phyloP scores from a whole-genome alignment of 2,113 vertebrate species.

The Tiliqua scincoides region DNA sequence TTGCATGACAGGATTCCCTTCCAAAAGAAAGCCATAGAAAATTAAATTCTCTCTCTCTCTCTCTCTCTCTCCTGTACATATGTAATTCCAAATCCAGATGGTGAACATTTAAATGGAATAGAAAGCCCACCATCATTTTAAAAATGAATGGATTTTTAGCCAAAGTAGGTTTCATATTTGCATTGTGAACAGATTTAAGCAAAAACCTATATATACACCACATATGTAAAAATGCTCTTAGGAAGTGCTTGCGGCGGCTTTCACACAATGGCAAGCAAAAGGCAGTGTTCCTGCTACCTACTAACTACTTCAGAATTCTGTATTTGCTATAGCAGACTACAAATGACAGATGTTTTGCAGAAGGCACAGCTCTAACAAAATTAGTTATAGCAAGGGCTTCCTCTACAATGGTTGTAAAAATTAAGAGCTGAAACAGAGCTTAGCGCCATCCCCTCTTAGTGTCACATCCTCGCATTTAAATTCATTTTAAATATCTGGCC shows the following conservation, averaged over 20 bases:
- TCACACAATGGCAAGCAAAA: background rate
- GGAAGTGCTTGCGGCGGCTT: background rate
- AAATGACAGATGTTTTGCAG: background rate
- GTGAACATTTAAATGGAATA: background rate
- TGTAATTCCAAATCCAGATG: background rate
- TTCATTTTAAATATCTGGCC: no score
- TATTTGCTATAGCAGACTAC: background rate
- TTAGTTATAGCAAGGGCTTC: background rate
- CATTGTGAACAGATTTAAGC: background rate
- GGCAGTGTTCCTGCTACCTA: background rate
- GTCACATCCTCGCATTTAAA: no score
- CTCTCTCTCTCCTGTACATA: background rate
- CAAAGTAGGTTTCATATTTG: background rate
- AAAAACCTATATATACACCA: background rate
- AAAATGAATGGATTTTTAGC: background rate
- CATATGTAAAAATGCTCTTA: background rate
- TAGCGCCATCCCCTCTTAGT: background rate
- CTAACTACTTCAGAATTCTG: background rate
- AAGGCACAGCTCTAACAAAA: background rate
- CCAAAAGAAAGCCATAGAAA: background rate
- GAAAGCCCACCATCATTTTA: background rate
- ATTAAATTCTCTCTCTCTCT: background rate
- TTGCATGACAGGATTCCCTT: background rate
- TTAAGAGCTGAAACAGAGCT: background rate
- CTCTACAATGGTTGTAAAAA: background rate